These are phyloP conservation scores for Panopea generosa DNA, from an alignment of 2,888 invertebrate genomes.

Conservation along the genomic window DNA sequence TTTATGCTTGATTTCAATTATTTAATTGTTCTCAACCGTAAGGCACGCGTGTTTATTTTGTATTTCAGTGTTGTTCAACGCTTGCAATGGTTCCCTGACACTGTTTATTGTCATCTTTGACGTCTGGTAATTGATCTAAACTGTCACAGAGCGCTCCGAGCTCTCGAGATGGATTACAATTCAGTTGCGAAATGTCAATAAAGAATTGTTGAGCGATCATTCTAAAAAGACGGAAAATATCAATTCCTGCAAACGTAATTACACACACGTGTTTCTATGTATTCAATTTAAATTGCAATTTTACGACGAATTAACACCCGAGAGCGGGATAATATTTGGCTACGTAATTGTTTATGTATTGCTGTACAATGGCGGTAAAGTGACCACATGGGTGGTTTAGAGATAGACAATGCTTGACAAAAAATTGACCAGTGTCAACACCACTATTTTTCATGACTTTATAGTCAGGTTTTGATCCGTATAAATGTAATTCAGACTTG, in stretches of 20 bases:
- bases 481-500: no score
- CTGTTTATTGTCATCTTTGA: slow-evolving; percentile 36
- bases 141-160: background rate
- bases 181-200: no score
- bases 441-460: slow-evolving; percentile 7
- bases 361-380: slow-evolving; percentile 32
- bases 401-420: slow-evolving; percentile 10
- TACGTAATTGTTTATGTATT: slow-evolving; percentile 65
- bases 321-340: slow-evolving; percentile 48
- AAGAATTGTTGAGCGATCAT: no score
- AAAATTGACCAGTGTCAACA: slow-evolving; percentile 30
- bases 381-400: slow-evolving; percentile 51
- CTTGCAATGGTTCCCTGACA: slow-evolving; percentile 24
- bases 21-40: background rate
- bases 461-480: no score
- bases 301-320: slow-evolving; percentile 53
- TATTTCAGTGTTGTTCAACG: slow-evolving; percentile 18
- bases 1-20: no score
- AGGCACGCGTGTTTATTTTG: slow-evolving; percentile 40
- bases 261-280: slow-evolving; percentile 59
- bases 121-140: slow-evolving; percentile 23
- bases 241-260: slow-evolving; percentile 51
- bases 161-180: no score
- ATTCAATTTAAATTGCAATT: slow-evolving; percentile 63
- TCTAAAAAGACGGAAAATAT: slow-evolving; percentile 21